A percentile compares a stretch with the other conserved stretches of the same genome.
These are phyloP conservation scores for Lepidurus apus DNA, from an alignment of 1,140 invertebrate species.

Conservation along the genomic window DNA sequence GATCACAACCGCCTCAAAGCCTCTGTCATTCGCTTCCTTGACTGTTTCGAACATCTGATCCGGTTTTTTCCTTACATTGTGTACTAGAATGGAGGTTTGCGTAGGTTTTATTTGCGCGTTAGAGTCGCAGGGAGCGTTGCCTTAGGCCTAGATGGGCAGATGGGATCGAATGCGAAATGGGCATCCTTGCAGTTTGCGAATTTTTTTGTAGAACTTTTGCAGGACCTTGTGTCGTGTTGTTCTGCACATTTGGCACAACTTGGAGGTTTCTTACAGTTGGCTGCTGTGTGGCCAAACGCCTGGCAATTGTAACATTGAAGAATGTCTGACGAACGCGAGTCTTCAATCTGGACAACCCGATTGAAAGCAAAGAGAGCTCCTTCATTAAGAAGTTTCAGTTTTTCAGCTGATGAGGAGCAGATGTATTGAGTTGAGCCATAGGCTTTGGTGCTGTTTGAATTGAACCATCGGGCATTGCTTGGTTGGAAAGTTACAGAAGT, in stretches of 20 bases:
- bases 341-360: background rate
- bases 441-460: background rate
- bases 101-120: background rate
- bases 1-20: too few species aligned
- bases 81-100: background rate
- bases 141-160: background rate
- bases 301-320: conserved; percentile 22
- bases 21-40: too few species aligned
- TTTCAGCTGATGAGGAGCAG: background rate
- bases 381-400: background rate
- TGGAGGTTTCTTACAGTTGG: background rate
- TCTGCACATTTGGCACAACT: conserved; percentile 19
- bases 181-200: conserved; percentile 18
- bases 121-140: background rate
- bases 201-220: background rate
- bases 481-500: background rate
- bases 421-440: background rate
- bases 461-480: background rate
- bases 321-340: background rate
- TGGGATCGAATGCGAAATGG: background rate
- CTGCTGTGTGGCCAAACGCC: conserved; percentile 23
- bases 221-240: conserved; percentile 21
- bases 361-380: conserved; percentile 19
- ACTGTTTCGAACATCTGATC: too few species aligned
- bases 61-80: too few species aligned